phyloP scores from a whole-genome alignment of 2,797 vertebrate genomes.

The Epinephelus awoara region DNA sequence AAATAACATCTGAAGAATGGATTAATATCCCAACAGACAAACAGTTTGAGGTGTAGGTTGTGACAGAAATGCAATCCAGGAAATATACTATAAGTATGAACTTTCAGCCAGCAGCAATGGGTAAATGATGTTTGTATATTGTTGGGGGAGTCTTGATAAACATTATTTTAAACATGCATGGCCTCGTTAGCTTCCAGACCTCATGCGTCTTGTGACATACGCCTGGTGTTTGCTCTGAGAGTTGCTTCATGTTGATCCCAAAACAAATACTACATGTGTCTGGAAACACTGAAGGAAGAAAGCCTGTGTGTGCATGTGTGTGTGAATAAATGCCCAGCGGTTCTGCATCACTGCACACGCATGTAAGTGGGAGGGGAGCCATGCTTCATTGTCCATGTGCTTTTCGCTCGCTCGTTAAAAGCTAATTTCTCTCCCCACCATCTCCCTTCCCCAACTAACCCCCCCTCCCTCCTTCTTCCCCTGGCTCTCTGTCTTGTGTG shows the following conservation, averaged over 20 bases:
- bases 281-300: conserved; percentile 8
- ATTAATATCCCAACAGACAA: no score
- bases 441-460: conserved; percentile 31
- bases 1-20: no score
- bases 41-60: no score
- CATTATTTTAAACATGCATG: not conserved
- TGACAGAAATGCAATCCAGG: no score
- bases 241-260: not conserved
- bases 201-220: not conserved
- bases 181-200: not conserved
- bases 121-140: no score
- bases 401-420: conserved; percentile 56
- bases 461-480: conserved; percentile 53
- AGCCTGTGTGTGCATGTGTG: not conserved
- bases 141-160: not conserved
- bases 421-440: conserved; percentile 54
- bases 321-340: conserved; percentile 3
- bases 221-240: not conserved
- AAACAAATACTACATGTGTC: not conserved
- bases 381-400: conserved; percentile 59
- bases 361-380: conserved; percentile 42
- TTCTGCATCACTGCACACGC: conserved; percentile 28
- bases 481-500: conserved; percentile 74
- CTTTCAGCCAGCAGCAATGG: no score
- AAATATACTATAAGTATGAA: no score